A percentile compares a stretch with the other conserved stretches of the same genome.
phyloP scores from a whole-genome alignment of 2,888 invertebrate genomes.

The Campaea margaritaria region DNA sequence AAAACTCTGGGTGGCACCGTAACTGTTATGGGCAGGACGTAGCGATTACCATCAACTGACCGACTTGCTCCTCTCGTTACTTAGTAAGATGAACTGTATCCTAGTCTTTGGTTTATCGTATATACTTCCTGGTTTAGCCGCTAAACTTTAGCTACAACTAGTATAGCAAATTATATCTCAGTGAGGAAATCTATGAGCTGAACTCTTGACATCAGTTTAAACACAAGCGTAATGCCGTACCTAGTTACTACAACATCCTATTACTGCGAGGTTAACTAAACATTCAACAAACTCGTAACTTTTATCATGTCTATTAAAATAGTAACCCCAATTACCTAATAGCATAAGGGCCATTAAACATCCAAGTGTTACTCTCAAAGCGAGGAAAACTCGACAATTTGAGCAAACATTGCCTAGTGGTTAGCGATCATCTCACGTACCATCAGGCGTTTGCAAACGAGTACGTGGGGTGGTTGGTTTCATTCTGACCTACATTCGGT shows the following conservation, averaged over 20 bases:
- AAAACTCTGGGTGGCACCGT: too few species aligned
- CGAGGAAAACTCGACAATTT: conserved; percentile 8
- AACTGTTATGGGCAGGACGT: too few species aligned
- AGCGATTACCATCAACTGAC: too few species aligned
- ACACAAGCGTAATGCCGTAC: conserved; percentile 8
- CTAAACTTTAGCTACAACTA: too few species aligned
- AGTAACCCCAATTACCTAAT: conserved; percentile 15
- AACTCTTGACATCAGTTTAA: conserved; percentile 8
- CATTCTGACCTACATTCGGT: conserved; percentile 18
- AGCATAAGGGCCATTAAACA: conserved; percentile 13
- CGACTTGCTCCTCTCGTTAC: too few species aligned
- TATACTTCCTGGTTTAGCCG: too few species aligned
- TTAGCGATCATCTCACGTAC: conserved; percentile 33
- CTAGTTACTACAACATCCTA: neutral
- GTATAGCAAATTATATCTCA: too few species aligned
- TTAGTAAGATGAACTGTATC: too few species aligned
- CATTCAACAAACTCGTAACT: neutral
- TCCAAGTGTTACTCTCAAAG: conserved; percentile 1
- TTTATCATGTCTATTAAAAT: conserved; percentile 1
- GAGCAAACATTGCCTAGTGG: conserved; percentile 4
- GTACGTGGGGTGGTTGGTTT: conserved; percentile 21
- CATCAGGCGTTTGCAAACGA: conserved; percentile 24
- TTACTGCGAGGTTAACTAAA: conserved; percentile 12
- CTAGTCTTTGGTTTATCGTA: too few species aligned
- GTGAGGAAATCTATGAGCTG: too few species aligned